Evolutionary conservation across 2,888 invertebrate species (phyloP).

Genomic region (Liposcelis brunnea): DNA sequence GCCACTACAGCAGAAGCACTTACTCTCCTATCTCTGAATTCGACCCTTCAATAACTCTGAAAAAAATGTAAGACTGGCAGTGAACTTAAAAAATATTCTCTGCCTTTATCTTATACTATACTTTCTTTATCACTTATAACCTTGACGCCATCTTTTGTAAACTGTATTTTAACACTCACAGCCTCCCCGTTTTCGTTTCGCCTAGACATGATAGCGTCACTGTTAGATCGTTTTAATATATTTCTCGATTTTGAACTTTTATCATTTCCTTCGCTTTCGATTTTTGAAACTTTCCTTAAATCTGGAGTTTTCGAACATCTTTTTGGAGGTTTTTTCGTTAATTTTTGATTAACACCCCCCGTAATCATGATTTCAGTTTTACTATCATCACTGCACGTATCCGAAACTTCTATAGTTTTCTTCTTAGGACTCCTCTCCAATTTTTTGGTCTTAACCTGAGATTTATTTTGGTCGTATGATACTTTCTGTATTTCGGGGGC

Average conservation of each 20-base stretch:
- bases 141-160: conserved; percentile 57
- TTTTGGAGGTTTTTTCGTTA: neutral
- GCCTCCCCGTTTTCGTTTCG: conserved; percentile 22
- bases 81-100: neutral
- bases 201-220: neutral
- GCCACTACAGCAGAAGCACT: no score
- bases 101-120: conserved; percentile 33
- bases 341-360: no score
- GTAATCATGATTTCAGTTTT: neutral
- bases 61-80: neutral
- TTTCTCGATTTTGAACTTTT: conserved; percentile 1
- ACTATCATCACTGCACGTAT: neutral
- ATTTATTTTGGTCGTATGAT: no score
- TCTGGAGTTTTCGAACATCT: neutral
- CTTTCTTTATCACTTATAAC: conserved; percentile 65
- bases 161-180: conserved; percentile 46
- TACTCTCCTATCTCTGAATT: no score
- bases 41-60: no score
- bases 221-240: conserved; percentile 6
- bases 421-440: neutral
- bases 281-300: no score
- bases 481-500: conserved; percentile 5
- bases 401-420: conserved; percentile 2
- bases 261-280: neutral
- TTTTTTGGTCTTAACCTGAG: no score